A percentile compares a stretch with the other conserved stretches of the same genome.
phyloP scores from a whole-genome alignment of 2,113 vertebrate species.

The Mixornis gularis region DNA sequence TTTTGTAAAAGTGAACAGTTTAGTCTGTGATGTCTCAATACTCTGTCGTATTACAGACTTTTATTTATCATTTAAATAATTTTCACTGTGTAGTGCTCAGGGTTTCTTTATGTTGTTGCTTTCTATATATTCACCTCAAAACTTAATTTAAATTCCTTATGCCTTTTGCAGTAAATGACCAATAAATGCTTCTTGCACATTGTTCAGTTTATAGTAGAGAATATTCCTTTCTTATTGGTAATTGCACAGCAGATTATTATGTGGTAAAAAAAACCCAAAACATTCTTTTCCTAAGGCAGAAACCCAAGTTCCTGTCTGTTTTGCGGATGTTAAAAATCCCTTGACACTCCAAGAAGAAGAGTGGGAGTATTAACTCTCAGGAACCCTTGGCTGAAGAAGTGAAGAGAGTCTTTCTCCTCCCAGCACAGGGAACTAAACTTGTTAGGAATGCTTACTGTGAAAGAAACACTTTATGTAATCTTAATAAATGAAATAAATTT shows the following conservation, averaged over 20 bases:
- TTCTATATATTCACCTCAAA: conserved; percentile 20
- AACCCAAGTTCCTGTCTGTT: conserved; percentile 82
- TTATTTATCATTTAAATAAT: conserved; percentile 16
- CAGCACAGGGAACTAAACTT: conserved; percentile 48
- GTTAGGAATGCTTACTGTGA: conserved; percentile 66
- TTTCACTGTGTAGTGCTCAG: not conserved
- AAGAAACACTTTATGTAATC: conserved; percentile 70
- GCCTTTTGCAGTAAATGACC: conserved; percentile 45
- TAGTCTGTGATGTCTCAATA: not conserved
- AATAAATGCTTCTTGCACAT: conserved; percentile 65
- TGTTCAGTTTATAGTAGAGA: conserved; percentile 69
- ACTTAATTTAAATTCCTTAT: conserved; percentile 73
- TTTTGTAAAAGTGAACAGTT: not conserved
- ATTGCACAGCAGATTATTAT: conserved; percentile 75
- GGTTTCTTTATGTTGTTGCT: conserved; percentile 50
- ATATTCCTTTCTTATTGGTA: conserved; percentile 79
- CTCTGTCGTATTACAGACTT: not conserved
- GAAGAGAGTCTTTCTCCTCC: conserved; percentile 73
- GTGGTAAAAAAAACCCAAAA: conserved; percentile 71
- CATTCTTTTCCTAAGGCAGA: conserved; percentile 77
- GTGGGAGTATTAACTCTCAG: conserved; percentile 79
- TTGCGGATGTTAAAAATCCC: conserved; percentile 83
- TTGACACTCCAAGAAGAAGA: conserved; percentile 78
- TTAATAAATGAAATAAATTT: conserved; percentile 67
- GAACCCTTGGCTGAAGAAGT: conserved; percentile 71